phyloP scores from a whole-genome alignment of 2,888 invertebrate species.

The Ophioninae sp. region DNA sequence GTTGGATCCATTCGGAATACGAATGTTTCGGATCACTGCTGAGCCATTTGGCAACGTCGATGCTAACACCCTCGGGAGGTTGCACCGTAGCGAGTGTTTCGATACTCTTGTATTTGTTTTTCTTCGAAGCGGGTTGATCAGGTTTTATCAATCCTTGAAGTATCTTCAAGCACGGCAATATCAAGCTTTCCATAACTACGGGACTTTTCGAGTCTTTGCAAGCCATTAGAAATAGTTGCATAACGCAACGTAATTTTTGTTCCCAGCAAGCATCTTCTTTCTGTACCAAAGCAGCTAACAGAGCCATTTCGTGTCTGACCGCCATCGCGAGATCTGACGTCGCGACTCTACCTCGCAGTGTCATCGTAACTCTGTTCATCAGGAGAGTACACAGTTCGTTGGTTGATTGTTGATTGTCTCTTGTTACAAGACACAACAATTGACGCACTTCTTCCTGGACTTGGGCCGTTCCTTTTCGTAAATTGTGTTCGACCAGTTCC shows the following conservation, averaged over 20 bases:
- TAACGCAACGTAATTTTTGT: constrained; percentile 92
- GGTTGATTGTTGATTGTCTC: constrained; percentile 91
- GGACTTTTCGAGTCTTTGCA: constrained; percentile 90
- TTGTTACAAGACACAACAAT: constrained; percentile 92
- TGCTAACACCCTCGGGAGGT: constrained; percentile 85
- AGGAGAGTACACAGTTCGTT: constrained; percentile 92
- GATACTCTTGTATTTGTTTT: constrained; percentile 83
- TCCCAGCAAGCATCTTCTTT: constrained; percentile 98
- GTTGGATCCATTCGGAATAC: constrained; percentile 87
- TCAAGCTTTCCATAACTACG: constrained; percentile 94
- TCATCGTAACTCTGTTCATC: constrained; percentile 91
- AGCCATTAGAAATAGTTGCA: constrained; percentile 92
- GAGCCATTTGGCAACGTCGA: constrained; percentile 89
- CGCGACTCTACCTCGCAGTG: constrained; percentile 89
- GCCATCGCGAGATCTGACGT: constrained; percentile 88
- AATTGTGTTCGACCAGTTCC: constrained; percentile 94
- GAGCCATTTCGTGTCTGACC: constrained; percentile 93
- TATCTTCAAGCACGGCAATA: constrained; percentile 95
- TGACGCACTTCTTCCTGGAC: constrained; percentile 95
- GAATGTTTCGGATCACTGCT: constrained; percentile 86
- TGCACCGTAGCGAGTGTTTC: constrained; percentile 83
- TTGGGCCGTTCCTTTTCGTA: constrained; percentile 92
- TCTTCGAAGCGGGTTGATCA: constrained; percentile 83
- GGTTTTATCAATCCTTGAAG: constrained; percentile 91
- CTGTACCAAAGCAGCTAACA: constrained; percentile 93